Evolutionary conservation across 2,797 vertebrate species (phyloP).

Genomic region (Cyprinodon diabolis): DNA sequence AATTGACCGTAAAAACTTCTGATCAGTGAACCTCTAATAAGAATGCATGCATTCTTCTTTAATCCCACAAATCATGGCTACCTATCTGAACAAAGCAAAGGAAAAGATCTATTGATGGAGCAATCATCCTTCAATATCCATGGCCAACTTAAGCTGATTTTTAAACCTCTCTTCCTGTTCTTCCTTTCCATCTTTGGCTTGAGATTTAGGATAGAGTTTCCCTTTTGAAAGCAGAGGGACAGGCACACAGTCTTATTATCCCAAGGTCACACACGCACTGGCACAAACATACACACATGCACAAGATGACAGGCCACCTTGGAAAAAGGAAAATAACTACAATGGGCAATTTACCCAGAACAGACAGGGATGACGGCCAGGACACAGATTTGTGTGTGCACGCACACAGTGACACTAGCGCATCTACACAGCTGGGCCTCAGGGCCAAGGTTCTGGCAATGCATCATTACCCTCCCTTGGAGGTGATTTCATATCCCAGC

Average conservation of each 20-base stretch:
- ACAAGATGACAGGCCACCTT: conserved; percentile 63
- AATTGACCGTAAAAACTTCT: too few species aligned
- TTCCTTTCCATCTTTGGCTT: conserved; percentile 18
- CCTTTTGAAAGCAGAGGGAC: conserved; percentile 35
- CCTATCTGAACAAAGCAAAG: background rate
- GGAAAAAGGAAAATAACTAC: conserved; percentile 73
- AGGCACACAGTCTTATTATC: conserved; percentile 43
- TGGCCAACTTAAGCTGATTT: background rate
- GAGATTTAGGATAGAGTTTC: conserved; percentile 39
- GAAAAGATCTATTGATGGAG: background rate
- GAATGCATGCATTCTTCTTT: background rate
- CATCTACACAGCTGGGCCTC: conserved; percentile 68
- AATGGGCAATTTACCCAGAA: conserved; percentile 77
- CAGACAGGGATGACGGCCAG: conserved; percentile 72
- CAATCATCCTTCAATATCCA: background rate
- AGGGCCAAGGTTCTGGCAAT: conserved; percentile 79
- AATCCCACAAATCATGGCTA: background rate
- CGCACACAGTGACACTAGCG: conserved; percentile 18
- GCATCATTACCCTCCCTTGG: conserved; percentile 80
- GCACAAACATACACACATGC: conserved; percentile 19
- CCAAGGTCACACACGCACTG: conserved; percentile 66
- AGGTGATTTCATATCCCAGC: conserved; percentile 82
- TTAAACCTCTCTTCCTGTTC: conserved; percentile 23
- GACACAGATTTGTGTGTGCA: conserved; percentile 41
- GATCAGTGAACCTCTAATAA: background rate